A percentile compares a stretch with the other conserved stretches of the same genome.
phyloP scores from a whole-genome alignment of 2,888 invertebrate species.

The Hirtodrosophila trivittata region DNA sequence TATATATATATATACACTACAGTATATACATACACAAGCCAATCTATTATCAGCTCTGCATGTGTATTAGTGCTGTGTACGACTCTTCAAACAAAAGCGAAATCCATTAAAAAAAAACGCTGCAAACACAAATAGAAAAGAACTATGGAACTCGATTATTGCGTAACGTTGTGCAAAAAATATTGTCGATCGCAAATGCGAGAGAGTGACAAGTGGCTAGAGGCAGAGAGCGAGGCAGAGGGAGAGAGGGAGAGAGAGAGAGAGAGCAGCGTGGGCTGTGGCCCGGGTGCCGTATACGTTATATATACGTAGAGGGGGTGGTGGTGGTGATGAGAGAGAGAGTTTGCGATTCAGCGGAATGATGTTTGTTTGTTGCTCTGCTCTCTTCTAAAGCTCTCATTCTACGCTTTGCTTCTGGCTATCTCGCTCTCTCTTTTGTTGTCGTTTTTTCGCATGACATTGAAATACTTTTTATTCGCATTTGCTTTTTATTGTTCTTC shows the following conservation, averaged over 20 bases:
- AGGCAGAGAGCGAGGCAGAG: slow-evolving; percentile 4
- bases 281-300: slow-evolving; percentile 4
- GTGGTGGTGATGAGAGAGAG: not conserved
- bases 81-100: slow-evolving; percentile 42
- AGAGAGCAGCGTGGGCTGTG: slow-evolving; percentile 18
- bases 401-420: slow-evolving; percentile 26
- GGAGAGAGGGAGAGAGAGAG: slow-evolving; percentile 17
- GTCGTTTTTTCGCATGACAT: slow-evolving; percentile 56
- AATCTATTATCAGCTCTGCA: slow-evolving; percentile 23
- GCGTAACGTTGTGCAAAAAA: slow-evolving; percentile 63
- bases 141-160: slow-evolving; percentile 62
- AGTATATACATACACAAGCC: not conserved
- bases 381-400: slow-evolving; percentile 34
- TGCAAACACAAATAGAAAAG: slow-evolving; percentile 34
- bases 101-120: slow-evolving; percentile 17
- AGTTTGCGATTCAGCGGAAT: slow-evolving; percentile 22
- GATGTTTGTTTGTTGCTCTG: slow-evolving; percentile 58
- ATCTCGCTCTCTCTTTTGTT: slow-evolving; percentile 27
- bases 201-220: slow-evolving; percentile 24
- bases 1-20: too few species aligned
- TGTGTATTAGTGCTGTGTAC: slow-evolving; percentile 16
- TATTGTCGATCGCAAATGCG: slow-evolving; percentile 25
- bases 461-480: slow-evolving; percentile 42
- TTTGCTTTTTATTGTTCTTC: slow-evolving; percentile 1
- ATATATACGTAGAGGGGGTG: not conserved